Conservation (phyloP, 2,888 invertebrate genomes). For the Tipula unca region DNA sequence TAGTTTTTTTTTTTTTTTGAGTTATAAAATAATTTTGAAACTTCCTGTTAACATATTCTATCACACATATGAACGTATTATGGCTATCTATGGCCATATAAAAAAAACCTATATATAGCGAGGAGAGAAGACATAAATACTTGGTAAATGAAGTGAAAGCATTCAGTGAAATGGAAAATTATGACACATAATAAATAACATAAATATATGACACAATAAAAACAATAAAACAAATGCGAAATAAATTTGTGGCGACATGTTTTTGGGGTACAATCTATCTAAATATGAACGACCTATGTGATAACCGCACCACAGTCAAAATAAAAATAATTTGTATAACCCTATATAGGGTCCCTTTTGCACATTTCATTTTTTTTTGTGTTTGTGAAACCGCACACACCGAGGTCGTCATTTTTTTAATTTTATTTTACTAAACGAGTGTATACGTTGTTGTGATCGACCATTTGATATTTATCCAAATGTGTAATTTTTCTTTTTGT, state of each 20-base stretch:
- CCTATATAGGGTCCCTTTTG: not conserved
- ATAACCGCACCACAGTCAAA: not conserved
- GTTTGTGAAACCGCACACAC: not conserved
- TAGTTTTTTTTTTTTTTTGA: not conserved
- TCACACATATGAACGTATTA: too few species aligned
- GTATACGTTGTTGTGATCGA: not conserved
- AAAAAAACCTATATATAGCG: not conserved
- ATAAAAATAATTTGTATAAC: not conserved
- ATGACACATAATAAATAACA: not conserved
- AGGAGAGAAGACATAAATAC: not conserved
- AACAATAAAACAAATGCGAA: not conserved
- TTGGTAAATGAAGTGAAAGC: not conserved
- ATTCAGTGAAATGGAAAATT: not conserved
- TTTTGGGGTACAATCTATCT: too few species aligned
- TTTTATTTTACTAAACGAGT: not conserved
- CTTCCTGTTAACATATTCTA: not conserved
- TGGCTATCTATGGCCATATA: not conserved
- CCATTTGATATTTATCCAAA: not conserved
- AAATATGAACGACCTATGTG: not conserved
- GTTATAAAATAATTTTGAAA: not conserved
- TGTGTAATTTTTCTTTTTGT: not conserved
- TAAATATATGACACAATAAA: not conserved
- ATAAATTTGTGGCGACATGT: not conserved
- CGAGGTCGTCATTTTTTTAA: not conserved
- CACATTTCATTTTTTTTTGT: not conserved